phyloP scores from a whole-genome alignment of 2,888 invertebrate genomes.

The Listrodromus nycthemerus region DNA sequence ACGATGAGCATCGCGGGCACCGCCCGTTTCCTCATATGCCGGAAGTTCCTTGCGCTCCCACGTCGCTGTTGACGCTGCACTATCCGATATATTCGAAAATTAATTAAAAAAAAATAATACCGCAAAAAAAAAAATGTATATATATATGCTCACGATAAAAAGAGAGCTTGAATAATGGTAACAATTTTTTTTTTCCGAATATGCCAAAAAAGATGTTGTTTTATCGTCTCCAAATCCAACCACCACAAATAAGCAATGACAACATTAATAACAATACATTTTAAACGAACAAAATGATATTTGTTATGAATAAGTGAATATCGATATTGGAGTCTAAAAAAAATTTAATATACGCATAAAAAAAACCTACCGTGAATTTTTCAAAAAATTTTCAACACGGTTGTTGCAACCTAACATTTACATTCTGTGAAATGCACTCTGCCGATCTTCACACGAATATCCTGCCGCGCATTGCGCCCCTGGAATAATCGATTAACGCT shows the following conservation, averaged over 20 bases:
- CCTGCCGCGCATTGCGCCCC: not conserved
- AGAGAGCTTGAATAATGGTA: no score
- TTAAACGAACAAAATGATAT: no score
- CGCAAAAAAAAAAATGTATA: not conserved
- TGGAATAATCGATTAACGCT: not conserved
- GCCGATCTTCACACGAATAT: not conserved
- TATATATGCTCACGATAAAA: no score
- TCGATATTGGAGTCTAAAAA: no score
- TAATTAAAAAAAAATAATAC: not conserved
- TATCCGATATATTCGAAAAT: not conserved
- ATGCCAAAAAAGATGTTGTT: no score
- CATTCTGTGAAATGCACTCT: not conserved
- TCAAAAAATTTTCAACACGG: not conserved
- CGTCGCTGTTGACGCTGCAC: not conserved
- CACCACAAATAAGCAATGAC: no score
- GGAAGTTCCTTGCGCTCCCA: not conserved
- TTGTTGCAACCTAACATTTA: not conserved
- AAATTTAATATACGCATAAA: no score
- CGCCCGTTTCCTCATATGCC: conserved; percentile 44
- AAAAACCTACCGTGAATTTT: not conserved
- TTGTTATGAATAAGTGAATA: no score
- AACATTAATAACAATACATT: no score
- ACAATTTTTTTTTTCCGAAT: no score
- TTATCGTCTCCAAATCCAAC: no score
- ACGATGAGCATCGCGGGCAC: conserved; percentile 30